phyloP scores from a whole-genome alignment of 2,888 invertebrate species.

The Aspidiotus destructor region DNA sequence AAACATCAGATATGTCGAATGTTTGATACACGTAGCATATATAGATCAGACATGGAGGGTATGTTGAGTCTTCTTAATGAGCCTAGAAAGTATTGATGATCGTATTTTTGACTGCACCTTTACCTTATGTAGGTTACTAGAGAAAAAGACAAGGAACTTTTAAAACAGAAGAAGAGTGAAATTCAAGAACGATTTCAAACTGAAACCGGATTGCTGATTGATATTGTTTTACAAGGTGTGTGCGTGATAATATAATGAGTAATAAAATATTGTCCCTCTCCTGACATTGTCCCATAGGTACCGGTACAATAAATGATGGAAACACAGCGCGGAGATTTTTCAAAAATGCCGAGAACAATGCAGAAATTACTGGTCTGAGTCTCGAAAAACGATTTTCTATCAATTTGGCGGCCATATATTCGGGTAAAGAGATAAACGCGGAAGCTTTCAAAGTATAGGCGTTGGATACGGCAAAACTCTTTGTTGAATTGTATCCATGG shows the following conservation, averaged over 20 bases:
- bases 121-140: neutral
- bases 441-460: constrained; percentile 17
- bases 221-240: neutral
- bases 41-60: neutral
- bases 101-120: neutral
- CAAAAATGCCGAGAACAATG: neutral
- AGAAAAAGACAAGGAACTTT: neutral
- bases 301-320: constrained; percentile 7
- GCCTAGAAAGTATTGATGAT: neutral
- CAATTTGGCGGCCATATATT: constrained; percentile 5
- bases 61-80: too few relatives aligned
- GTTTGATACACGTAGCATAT: constrained; percentile 5
- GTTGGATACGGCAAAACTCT: constrained; percentile 15
- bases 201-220: neutral
- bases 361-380: neutral
- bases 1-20: neutral
- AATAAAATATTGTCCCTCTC: neutral
- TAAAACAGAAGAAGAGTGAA: neutral
- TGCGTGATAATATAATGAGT: neutral
- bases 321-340: constrained; percentile 1
- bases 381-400: neutral
- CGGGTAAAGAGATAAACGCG: constrained; percentile 5
- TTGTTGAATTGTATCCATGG: constrained; percentile 11
- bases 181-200: neutral
- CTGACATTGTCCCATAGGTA: neutral